These are phyloP conservation scores for Lophura nycthemera DNA, from an alignment of 2,113 vertebrate genomes.

Conservation along the genomic window DNA sequence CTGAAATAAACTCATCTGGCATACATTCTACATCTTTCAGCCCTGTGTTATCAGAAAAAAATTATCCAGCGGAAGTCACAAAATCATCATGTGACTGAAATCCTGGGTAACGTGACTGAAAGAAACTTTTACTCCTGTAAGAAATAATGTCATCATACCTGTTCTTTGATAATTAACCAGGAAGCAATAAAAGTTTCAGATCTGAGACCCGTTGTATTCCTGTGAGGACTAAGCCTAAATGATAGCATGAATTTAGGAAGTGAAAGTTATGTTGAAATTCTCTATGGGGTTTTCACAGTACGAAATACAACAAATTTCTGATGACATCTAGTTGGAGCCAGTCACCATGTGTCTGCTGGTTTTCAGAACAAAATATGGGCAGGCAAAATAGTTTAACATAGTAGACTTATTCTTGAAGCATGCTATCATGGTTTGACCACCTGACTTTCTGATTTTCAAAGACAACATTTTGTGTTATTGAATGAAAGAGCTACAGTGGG, in stretches of 20 bases:
- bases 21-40: rapidly evolving
- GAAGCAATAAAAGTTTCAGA: not conserved
- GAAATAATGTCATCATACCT: not conserved
- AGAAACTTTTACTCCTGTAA: not conserved
- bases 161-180: not conserved
- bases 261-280: not conserved
- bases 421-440: not conserved
- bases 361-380: not conserved
- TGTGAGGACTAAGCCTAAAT: not conserved
- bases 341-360: not conserved
- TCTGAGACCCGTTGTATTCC: not conserved
- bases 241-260: not conserved
- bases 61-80: not conserved
- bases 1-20: not conserved
- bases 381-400: not conserved
- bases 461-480: not conserved
- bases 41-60: not conserved
- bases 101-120: not conserved
- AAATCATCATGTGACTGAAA: not conserved
- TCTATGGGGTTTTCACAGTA: not conserved
- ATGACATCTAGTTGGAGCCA: not conserved
- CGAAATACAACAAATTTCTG: not conserved
- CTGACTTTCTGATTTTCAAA: not conserved
- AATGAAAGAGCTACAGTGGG: not conserved
- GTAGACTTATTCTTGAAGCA: not conserved